These are phyloP conservation scores for Mesochorus sp. DNA, from an alignment of 2,888 invertebrate species.

Conservation along the genomic window DNA sequence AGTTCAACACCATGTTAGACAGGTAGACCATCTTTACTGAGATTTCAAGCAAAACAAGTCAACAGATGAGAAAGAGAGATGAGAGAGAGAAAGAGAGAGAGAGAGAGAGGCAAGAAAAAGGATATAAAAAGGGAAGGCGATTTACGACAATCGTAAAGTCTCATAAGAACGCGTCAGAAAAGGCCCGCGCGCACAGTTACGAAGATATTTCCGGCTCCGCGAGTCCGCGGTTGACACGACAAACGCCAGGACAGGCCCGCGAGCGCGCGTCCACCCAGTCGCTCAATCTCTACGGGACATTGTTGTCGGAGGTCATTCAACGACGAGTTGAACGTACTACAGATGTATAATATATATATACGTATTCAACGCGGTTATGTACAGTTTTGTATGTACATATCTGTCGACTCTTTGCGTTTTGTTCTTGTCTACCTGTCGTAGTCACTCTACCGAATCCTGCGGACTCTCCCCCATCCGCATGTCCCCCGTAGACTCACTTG, in stretches of 20 bases:
- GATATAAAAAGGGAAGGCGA: constrained; percentile 27
- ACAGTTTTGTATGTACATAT: too few species aligned
- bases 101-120: not conserved
- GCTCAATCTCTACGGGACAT: constrained; percentile 68
- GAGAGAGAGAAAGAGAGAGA: not conserved
- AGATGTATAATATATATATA: not conserved
- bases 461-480: not conserved
- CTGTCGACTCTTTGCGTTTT: constrained; percentile 11
- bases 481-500: not conserved
- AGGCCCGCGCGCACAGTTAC: constrained; percentile 52
- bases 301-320: constrained; percentile 76
- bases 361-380: too few species aligned
- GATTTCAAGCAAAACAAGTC: not conserved
- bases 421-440: constrained; percentile 69
- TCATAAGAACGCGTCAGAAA: constrained; percentile 19
- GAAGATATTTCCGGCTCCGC: constrained; percentile 57
- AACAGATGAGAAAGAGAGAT: not conserved
- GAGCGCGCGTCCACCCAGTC: constrained; percentile 46
- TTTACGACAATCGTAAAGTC: constrained; percentile 55
- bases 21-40: not conserved
- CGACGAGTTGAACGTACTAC: constrained; percentile 71
- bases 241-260: constrained; percentile 42
- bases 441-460: constrained; percentile 47
- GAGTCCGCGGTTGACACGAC: constrained; percentile 58
- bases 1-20: not conserved